Percentiles rank a stretch among this genome's conserved stretches.
These are phyloP conservation scores for Aeoliscus strigatus DNA, from an alignment of 2,797 vertebrate species.

Conservation along the genomic window DNA sequence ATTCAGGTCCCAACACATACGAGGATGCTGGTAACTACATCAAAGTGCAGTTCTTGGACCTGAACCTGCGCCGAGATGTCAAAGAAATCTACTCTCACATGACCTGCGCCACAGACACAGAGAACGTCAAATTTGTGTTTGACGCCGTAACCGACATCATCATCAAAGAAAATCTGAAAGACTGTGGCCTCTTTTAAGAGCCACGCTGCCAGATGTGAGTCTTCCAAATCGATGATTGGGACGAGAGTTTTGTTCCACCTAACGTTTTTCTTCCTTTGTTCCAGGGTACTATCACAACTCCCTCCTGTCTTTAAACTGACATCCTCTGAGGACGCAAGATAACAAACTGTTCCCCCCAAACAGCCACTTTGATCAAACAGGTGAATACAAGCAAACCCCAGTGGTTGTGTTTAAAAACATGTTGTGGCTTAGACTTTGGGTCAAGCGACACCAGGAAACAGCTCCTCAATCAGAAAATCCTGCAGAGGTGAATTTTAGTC, in stretches of 20 bases:
- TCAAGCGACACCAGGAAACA: conserved; percentile 24
- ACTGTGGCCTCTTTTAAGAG: conserved; percentile 93
- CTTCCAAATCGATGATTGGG: not conserved
- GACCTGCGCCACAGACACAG: conserved; percentile 97
- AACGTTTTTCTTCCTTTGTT: conserved; percentile 11
- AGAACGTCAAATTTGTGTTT: conserved; percentile 99
- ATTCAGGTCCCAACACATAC: conserved; percentile 88
- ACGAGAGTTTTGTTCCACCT: conserved; percentile 1
- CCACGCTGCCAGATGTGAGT: conserved; percentile 11
- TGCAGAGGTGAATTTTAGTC: conserved; percentile 44
- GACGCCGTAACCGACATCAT: conserved; percentile 98
- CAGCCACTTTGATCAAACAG: conserved; percentile 14
- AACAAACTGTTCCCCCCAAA: conserved; percentile 22
- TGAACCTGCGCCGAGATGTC: conserved; percentile 88
- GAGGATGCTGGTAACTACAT: conserved; percentile 97
- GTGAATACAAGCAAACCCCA: no score
- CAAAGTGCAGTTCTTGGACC: conserved; percentile 94
- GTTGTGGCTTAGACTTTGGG: conserved; percentile 38
- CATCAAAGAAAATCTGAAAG: conserved; percentile 99
- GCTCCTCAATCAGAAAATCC: conserved; percentile 23
- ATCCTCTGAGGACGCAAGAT: conserved; percentile 30
- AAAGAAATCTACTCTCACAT: conserved; percentile 99
- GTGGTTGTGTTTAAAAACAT: conserved; percentile 33
- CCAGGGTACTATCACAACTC: conserved; percentile 37
- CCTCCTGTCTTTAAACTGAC: conserved; percentile 17